phyloP scores from a whole-genome alignment of 2,113 vertebrate species.

The Callospermophilus lateralis region DNA sequence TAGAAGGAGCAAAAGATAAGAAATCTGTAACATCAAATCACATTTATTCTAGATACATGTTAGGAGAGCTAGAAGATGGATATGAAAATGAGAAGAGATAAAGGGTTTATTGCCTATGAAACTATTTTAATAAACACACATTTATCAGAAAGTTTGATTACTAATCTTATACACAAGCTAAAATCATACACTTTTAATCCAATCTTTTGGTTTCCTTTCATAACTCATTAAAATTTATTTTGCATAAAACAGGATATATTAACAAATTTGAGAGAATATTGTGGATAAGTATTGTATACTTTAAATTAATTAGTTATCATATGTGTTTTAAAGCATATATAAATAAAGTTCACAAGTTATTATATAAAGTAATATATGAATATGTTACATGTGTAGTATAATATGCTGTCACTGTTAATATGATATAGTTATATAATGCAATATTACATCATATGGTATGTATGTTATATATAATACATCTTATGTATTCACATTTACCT shows the following conservation, averaged over 20 bases:
- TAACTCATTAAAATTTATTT: neutral
- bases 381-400: neutral
- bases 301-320: neutral
- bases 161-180: too few species aligned
- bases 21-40: neutral
- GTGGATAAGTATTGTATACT: too few species aligned
- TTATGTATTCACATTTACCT: too few species aligned
- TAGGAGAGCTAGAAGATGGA: too few species aligned
- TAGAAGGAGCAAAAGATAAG: neutral
- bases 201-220: too few species aligned
- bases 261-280: neutral
- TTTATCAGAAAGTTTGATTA: too few species aligned
- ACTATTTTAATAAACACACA: too few species aligned
- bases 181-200: too few species aligned
- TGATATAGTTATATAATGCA: neutral
- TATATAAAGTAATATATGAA: neutral
- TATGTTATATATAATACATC: too few species aligned
- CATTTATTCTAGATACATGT: neutral
- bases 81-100: too few species aligned
- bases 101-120: too few species aligned
- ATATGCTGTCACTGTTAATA: neutral
- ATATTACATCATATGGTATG: neutral
- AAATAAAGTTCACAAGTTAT: neutral
- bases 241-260: neutral
- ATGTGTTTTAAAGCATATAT: too few species aligned